phyloP scores from a whole-genome alignment of 2,888 invertebrate species.

The Carabus problematicus region DNA sequence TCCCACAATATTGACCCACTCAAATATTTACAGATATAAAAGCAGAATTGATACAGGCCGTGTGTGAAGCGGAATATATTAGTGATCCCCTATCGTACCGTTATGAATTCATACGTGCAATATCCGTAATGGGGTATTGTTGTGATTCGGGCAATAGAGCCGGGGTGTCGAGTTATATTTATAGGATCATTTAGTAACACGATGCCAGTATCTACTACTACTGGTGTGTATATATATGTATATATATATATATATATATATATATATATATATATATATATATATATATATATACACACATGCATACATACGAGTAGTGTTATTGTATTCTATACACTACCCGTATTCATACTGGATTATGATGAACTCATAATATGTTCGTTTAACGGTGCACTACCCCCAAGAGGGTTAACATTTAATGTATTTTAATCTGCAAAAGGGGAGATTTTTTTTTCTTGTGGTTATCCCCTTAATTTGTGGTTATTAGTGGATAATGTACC shows the following conservation, averaged over 20 bases:
- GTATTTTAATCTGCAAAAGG: slow-evolving; percentile 4
- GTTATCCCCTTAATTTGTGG: slow-evolving; percentile 10
- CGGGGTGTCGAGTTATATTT: background rate
- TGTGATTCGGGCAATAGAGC: background rate
- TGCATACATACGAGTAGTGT: too few species aligned
- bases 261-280: too few species aligned
- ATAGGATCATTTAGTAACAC: slow-evolving; percentile 15
- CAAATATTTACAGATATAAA: too few species aligned
- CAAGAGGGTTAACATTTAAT: slow-evolving; percentile 2
- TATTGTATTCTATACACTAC: slow-evolving; percentile 23
- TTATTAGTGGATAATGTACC: background rate
- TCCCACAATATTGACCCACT: too few species aligned
- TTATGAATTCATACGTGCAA: too few species aligned
- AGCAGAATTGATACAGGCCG: too few species aligned
- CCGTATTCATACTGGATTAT: slow-evolving; percentile 32
- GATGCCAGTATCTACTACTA: background rate
- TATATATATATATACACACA: too few species aligned
- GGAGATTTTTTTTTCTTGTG: background rate
- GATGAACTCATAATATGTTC: slow-evolving; percentile 29
- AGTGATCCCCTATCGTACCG: too few species aligned
- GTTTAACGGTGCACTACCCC: slow-evolving; percentile 12
- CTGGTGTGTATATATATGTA: too few species aligned
- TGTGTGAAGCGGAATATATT: too few species aligned
- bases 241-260: too few species aligned
- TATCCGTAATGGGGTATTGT: slow-evolving; percentile 6